These are phyloP conservation scores for Lineus longissimus DNA, from an alignment of 1,140 invertebrate genomes.

Conservation along the genomic window DNA sequence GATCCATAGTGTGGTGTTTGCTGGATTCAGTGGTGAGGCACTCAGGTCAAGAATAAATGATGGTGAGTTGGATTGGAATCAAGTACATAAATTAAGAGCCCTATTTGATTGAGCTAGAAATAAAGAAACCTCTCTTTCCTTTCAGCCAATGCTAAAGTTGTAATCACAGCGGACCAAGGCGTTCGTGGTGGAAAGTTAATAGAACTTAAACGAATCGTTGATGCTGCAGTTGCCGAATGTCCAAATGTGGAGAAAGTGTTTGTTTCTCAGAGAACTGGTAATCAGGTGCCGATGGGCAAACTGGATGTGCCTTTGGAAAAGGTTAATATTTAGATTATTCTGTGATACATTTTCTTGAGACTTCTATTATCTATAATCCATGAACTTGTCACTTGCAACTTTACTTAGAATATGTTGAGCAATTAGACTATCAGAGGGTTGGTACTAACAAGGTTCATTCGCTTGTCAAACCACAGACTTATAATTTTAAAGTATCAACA, in stretches of 20 bases:
- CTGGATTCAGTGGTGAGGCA: constrained; percentile 61
- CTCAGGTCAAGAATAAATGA: constrained; percentile 58
- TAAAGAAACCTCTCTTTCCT: constrained; percentile 2
- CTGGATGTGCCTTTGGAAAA: constrained; percentile 47
- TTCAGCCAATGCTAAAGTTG: constrained; percentile 52
- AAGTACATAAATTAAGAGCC: background rate
- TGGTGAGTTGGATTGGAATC: constrained; percentile 51
- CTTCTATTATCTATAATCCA: background rate
- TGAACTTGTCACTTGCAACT: too few species aligned
- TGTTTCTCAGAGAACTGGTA: constrained; percentile 51
- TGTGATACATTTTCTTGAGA: background rate
- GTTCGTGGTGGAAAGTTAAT: constrained; percentile 56
- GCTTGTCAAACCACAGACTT: too few species aligned
- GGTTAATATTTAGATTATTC: constrained; percentile 24
- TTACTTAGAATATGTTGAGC: too few species aligned
- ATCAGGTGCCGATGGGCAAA: constrained; percentile 41
- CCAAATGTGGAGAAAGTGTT: constrained; percentile 55
- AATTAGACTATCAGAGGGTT: too few species aligned
- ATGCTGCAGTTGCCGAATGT: constrained; percentile 54
- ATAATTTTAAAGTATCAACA: too few species aligned
- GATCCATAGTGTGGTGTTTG: constrained; percentile 62
- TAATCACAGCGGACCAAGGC: constrained; percentile 58
- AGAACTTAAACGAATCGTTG: constrained; percentile 57
- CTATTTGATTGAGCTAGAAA: background rate
- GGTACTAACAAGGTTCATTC: too few species aligned